Conservation (phyloP, 2,113 vertebrate genomes). For the Myotis brandtii region DNA sequence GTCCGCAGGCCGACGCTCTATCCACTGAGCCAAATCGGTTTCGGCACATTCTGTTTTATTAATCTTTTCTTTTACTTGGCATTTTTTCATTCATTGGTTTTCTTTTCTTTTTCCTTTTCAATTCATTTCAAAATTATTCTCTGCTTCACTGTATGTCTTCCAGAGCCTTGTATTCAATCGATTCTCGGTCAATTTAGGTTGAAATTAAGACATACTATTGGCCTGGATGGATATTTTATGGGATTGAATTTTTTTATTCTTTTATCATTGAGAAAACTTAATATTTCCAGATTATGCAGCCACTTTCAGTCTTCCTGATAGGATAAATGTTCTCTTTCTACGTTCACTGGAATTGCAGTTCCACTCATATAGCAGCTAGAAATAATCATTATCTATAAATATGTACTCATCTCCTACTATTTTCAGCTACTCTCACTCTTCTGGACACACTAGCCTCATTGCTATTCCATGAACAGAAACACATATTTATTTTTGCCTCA, state of each 20-base stretch:
- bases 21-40: too few species aligned
- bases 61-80: neutral
- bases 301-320: neutral
- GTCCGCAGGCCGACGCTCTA: too few species aligned
- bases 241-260: neutral
- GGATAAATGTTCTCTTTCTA: neutral
- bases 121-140: neutral
- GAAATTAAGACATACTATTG: slow-evolving; percentile 21
- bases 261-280: slow-evolving; percentile 29
- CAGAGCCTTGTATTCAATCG: neutral
- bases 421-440: neutral
- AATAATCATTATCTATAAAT: slow-evolving; percentile 51
- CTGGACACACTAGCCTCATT: slow-evolving; percentile 19
- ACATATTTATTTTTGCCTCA: slow-evolving; percentile 60
- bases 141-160: neutral
- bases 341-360: neutral
- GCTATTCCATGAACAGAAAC: slow-evolving; percentile 48
- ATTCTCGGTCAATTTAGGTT: neutral
- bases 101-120: neutral
- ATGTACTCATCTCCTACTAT: neutral
- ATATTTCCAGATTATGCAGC: neutral
- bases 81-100: neutral
- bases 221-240: neutral
- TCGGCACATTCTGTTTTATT: neutral
- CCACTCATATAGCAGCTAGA: neutral